Base-by-base conservation (phyloP, 1,140 invertebrate species). In the Panagrolaimus sp. region DNA sequence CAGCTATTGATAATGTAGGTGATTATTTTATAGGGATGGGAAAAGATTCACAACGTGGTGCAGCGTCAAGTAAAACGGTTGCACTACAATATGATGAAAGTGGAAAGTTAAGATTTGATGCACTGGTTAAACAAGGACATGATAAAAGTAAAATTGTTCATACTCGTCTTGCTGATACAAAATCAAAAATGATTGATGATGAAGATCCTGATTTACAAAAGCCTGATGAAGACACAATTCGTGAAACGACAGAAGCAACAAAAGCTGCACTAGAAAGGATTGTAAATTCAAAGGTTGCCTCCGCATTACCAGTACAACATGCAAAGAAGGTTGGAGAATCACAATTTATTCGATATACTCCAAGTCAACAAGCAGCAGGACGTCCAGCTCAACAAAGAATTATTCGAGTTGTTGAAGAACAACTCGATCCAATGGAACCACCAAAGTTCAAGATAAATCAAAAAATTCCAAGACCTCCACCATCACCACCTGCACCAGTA, bases 331-430 rank as follows among this genome's bases (percentile, higher is more conserved):
- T 86, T 73, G 92, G 88, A 0, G 92, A 93, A 4, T 92, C 93
- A 1, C 92, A 98, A 80, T 98, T 81, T 62, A 83, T 82, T 65
- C 78, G 80, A 0, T 98, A 98, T 81, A 98, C 95, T 0, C 95
- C 96, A 0, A 92, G 93, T 0, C 93, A 98, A 82, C 80, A 82
- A 63, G 63, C 71, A 20, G 89, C 90, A 0, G 97, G 93, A 78
- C 97, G 97, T 84, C 96, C 93, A 0, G 93, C 95, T 9, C 96
- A 97, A 80, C 96, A 99, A 83, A 87, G 96, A 57, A 93, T 99
- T 38, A 98, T 99, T 72, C 87, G 93, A 77, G 91, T 96, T 89
- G 92, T 96, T 0, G 93, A 96, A 83, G 90, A 90, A 5, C 93
- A 95, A 83, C 89, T 91, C 73, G 96, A 99, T 87, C 96, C 96